A percentile compares a stretch with the other conserved stretches of the same genome.
phyloP scores from a whole-genome alignment of 1,140 invertebrate genomes.

The Temnothorax longispinosus region DNA sequence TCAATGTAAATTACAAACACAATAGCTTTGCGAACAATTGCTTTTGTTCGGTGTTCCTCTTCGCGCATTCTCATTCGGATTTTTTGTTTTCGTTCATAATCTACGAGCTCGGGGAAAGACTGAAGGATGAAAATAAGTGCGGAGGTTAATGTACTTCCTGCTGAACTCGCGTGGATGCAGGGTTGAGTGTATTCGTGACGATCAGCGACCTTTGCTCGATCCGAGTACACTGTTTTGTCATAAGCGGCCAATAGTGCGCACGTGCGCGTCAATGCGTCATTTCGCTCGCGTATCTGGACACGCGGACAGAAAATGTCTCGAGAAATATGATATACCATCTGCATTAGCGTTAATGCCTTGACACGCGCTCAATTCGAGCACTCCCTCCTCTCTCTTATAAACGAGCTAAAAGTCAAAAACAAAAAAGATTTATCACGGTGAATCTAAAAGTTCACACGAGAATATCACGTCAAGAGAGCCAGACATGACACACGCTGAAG shows the following conservation, averaged over 20 bases:
- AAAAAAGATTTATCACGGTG: not conserved
- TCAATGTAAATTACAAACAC: not conserved
- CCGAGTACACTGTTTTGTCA: not conserved
- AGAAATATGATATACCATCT: constrained; percentile 3
- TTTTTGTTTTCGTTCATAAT: not conserved
- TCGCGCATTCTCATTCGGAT: not conserved
- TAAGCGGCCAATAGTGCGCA: not conserved
- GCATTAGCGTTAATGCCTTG: not conserved
- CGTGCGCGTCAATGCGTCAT: not conserved
- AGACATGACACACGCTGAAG: not conserved
- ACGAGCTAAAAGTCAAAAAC: not conserved
- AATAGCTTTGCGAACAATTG: not conserved
- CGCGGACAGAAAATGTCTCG: not conserved
- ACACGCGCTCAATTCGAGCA: too few species aligned
- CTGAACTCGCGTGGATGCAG: constrained; percentile 5
- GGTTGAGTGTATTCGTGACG: not conserved
- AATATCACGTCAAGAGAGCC: not conserved
- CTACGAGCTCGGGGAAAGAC: not conserved
- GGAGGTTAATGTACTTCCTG: constrained; percentile 36
- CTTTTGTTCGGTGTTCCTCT: not conserved
- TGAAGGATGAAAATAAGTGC: constrained; percentile 47
- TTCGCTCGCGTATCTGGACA: not conserved
- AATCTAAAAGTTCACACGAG: not conserved
- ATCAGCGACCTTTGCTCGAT: constrained; percentile 35
- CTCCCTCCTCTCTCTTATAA: not conserved